Conservation (phyloP, 2,888 invertebrate species). For the Eumerus sabulonum region DNA sequence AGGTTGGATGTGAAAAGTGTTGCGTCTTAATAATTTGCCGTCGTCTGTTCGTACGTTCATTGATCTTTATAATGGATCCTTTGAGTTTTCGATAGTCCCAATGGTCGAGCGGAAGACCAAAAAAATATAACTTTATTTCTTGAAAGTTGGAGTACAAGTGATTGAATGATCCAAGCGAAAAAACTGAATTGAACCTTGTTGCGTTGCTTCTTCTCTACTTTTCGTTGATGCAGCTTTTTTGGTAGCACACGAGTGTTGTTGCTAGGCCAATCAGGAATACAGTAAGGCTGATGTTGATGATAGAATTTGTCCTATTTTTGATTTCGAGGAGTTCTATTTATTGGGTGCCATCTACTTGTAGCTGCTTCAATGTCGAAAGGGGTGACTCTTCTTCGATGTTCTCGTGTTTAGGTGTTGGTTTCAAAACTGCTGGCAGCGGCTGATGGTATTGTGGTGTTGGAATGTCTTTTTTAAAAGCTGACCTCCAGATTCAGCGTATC, state of each 20-base stretch:
- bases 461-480: background rate
- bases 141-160: too few relatives aligned
- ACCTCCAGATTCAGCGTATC: too few relatives aligned
- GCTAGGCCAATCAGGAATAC: background rate
- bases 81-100: constrained; percentile 34
- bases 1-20: constrained; percentile 53
- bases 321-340: background rate
- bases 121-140: too few relatives aligned
- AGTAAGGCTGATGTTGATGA: background rate
- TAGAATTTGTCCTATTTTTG: constrained; percentile 1
- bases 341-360: background rate
- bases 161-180: too few relatives aligned
- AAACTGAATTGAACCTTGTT: too few relatives aligned
- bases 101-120: too few relatives aligned
- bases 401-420: background rate
- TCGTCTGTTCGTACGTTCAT: constrained; percentile 43
- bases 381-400: background rate
- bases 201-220: too few relatives aligned
- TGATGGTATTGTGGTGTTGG: background rate
- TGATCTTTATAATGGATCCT: constrained; percentile 51
- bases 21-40: constrained; percentile 45
- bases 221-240: too few relatives aligned
- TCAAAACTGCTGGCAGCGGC: background rate
- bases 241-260: background rate
- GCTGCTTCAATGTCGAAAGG: background rate